A percentile compares a stretch with the other conserved stretches of the same genome.
Evolutionary conservation across 2,113 vertebrate genomes (phyloP).

Genomic region (Engystomops pustulosus): DNA sequence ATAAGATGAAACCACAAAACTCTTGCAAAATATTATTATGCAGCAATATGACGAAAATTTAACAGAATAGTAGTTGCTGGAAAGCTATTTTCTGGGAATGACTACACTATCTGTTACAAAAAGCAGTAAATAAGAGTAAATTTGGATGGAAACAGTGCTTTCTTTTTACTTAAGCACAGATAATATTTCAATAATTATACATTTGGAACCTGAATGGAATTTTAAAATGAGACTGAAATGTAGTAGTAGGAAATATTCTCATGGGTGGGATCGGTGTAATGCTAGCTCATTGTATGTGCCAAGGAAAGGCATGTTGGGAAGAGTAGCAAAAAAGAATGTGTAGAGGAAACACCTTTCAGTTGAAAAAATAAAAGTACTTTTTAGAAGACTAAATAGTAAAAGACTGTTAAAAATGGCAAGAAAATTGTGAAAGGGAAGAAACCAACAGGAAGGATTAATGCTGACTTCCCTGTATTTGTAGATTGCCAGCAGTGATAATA

Average conservation of each 20-base stretch:
- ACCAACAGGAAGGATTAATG: neutral
- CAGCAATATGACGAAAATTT: neutral
- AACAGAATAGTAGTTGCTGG: neutral
- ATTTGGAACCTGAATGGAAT: slow-evolving; percentile 33
- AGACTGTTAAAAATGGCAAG: slow-evolving; percentile 25
- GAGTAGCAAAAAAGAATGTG: neutral
- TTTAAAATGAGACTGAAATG: slow-evolving; percentile 26
- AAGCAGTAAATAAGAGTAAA: neutral
- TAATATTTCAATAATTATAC: slow-evolving; percentile 36
- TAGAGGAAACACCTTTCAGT: neutral
- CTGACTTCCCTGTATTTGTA: neutral
- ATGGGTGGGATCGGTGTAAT: slow-evolving; percentile 12
- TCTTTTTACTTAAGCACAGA: slow-evolving; percentile 5
- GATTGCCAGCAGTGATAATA: slow-evolving; percentile 36
- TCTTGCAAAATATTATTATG: neutral
- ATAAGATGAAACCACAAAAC: no score
- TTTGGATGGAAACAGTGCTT: slow-evolving; percentile 29
- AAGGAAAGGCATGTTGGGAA: neutral
- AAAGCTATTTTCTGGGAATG: neutral
- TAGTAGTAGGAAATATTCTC: neutral
- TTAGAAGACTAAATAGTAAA: neutral
- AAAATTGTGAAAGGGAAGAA: slow-evolving; percentile 8
- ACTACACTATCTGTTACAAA: slow-evolving; percentile 11
- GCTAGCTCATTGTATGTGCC: neutral
- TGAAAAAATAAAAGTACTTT: neutral